Evolutionary conservation across 2,888 invertebrate genomes (phyloP), one percentile per base, ranked within the genome.

Genomic region (Pandemis heparana): DNA sequence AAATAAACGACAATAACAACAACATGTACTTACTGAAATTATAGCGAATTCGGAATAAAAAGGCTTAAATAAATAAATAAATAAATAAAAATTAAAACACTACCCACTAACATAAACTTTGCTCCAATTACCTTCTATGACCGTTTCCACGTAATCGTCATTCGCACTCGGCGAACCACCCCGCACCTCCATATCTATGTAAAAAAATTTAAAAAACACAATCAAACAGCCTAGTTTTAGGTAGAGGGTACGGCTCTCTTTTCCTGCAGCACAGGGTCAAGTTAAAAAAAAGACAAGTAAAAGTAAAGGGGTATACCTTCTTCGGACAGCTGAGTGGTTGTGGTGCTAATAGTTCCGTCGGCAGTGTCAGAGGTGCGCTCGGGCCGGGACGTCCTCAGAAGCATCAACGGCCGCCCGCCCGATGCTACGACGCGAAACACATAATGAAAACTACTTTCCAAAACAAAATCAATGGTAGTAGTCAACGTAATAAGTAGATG

Each of bases 121-220:
- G 16, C 23, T 23, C 12, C 7, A 65, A 16, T 65, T 66, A 66
- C 66, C 66, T 66, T 66, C 56, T 12, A 66, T 56, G 8, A 66
- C 66, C 0, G 51, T 66, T 66, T 66, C 66, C 51, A 65, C 64
- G 46, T 65, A 65, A 53, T 66, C 66, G 18, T 65, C 65, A 39
- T 41, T 48, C n/a, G 61, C 41, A 38, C 14, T 67, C 53, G 61
- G 66, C 14, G 66, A 38, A 10, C 23, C 64, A 9, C 8, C 38
- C n/a, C 51, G 53, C 23, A 53, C 41, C 38, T 62, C 38, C 62
- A 41, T 41, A 56, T 66, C 66, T 66, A 41, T 23, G 23, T 10
- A 39, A 53, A 51, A 51, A 51, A n/a, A n/a, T n/a, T 12, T 12
- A 46, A 32, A 32, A 32, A 32, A 32, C 4, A 32, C 23, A 4